A percentile compares a stretch with the other conserved stretches of the same genome.
phyloP scores from a whole-genome alignment of 2,113 vertebrate species.

The Chelonoidis abingdonii region DNA sequence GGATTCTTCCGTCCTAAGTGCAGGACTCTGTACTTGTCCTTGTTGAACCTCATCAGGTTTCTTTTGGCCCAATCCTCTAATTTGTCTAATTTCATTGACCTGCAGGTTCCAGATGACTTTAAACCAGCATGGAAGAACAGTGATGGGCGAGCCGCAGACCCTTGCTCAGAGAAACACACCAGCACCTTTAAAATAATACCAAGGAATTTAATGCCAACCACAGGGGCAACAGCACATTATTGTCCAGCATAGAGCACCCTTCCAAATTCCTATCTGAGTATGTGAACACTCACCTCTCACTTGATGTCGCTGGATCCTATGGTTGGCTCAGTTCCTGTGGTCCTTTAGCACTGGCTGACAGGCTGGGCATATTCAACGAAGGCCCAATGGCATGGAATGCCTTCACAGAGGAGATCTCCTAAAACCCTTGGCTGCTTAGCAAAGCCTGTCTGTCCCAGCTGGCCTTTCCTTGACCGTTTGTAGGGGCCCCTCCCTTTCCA shows the following conservation, averaged over 20 bases:
- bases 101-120: accelerated
- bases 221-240: not conserved
- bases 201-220: not conserved
- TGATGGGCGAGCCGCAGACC: accelerated
- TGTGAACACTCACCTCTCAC: not conserved
- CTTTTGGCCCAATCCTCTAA: too few relatives aligned
- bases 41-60: too few relatives aligned
- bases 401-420: not conserved
- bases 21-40: too few relatives aligned
- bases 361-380: accelerated
- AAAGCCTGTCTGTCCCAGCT: not conserved
- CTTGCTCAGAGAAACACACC: not conserved
- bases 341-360: not conserved
- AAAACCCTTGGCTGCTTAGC: accelerated
- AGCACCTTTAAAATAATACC: not conserved
- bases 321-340: not conserved
- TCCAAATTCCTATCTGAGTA: not conserved
- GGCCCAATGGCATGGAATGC: not conserved
- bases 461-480: not conserved
- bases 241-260: not conserved
- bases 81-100: not conserved
- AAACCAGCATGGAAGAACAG: not conserved
- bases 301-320: not conserved
- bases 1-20: too few relatives aligned
- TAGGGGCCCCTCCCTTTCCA: conserved; percentile 38